phyloP scores from a whole-genome alignment of 2,797 vertebrate species.

The Sebastes nivosus region DNA sequence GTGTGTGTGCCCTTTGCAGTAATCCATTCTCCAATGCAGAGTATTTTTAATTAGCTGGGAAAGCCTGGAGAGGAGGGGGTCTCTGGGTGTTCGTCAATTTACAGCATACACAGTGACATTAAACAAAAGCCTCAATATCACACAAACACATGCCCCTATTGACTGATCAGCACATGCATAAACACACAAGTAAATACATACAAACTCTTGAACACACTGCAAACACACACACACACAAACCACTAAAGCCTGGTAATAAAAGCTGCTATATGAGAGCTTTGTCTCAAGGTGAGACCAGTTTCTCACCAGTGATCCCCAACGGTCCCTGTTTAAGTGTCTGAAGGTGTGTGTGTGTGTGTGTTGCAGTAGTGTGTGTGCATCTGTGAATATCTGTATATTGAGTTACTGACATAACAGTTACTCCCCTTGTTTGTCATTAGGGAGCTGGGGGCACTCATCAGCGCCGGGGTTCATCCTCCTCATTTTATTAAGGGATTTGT shows the following conservation, averaged over 20 bases:
- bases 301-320: neutral
- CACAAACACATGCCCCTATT: neutral
- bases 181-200: neutral
- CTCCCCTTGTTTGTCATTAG: slow-evolving; percentile 38
- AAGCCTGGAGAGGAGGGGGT: slow-evolving; percentile 11
- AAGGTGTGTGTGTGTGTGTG: neutral
- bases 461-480: slow-evolving; percentile 12
- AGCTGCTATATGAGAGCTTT: neutral
- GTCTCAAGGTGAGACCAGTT: neutral
- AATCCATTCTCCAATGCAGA: slow-evolving; percentile 62
- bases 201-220: neutral
- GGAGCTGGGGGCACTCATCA: slow-evolving; percentile 27
- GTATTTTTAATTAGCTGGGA: slow-evolving; percentile 67
- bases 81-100: slow-evolving; percentile 50
- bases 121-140: slow-evolving; percentile 46
- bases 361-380: neutral
- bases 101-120: slow-evolving; percentile 58
- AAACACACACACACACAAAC: neutral
- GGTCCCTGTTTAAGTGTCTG: neutral
- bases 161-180: slow-evolving; percentile 9
- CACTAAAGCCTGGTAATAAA: neutral
- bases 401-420: slow-evolving; percentile 34
- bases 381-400: slow-evolving; percentile 31
- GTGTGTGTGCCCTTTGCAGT: slow-evolving; percentile 45
- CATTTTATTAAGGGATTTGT: slow-evolving; percentile 49